Evolutionary conservation across 2,113 vertebrate genomes (phyloP), one percentile per base, ranked within the genome.

Genomic region (Dasypus novemcinctus): DNA sequence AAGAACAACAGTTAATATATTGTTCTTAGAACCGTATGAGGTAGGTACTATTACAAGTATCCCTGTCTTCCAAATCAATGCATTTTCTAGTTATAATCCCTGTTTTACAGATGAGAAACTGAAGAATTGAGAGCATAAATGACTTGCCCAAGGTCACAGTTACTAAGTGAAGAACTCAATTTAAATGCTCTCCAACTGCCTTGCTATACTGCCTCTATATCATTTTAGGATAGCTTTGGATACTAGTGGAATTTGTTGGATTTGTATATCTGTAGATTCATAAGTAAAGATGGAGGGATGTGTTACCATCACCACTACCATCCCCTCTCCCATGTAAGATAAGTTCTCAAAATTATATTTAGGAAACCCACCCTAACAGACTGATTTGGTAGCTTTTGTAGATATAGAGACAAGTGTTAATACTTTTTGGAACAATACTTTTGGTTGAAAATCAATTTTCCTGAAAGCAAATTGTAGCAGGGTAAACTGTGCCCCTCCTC

Each of bases 381-480:
- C 13, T 57, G 54, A 69, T 68, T 89, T 75, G 79, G 54, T 79
- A 57, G 46, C 15, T 43, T 93, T 82, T 97, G 43, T 86, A 57
- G 12, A 87, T 12, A 18, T 69, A 43, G 36, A 79, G 46, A 80
- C 21, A 79, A 18, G 49, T 75, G 29, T 7, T 59, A 36, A 83
- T 31, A n/a, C 72, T 85, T 90, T 84, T 78, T 90, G n/a, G 25
- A 36, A 85, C 61, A 57, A 25, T 90, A 64, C 38, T 80, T 94
- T 72, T 43, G 52, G 68, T 78, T 79, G 57, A 79, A 93, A 97
- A 83, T 83, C 75, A 59, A 54, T 84, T 94, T 93, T 94, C 80
- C 29, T 89, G 17, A 57, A 95, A 82, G 86, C 86, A 81, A 91
- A 49, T 93, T 84, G 79, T 20, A 43, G n/a, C 1, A 38, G 41